Base-by-base conservation (phyloP, 2,113 vertebrate genomes). In the Blennius ocellaris region DNA sequence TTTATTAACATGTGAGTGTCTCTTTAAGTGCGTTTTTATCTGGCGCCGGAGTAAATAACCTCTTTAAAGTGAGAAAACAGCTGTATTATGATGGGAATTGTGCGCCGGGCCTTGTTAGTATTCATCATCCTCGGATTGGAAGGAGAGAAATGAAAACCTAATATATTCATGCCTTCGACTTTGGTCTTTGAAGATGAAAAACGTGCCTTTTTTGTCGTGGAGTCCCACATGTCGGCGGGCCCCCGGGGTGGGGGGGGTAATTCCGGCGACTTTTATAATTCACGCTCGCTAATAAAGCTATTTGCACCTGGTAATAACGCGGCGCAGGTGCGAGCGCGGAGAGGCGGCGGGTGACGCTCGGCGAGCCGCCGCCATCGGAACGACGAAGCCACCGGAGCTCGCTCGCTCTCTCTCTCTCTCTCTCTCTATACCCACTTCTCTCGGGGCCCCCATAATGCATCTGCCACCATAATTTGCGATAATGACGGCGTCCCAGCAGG, bases 401-500 rank as follows among this genome's bases (percentile, higher is more conserved):
- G n/a, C n/a, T n/a, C n/a, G n/a, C n/a, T n/a, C n/a, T n/a, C n/a
- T 30, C 21, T 30, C 21, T 30, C 21, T 30, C 21, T 30, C 21
- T 30, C 21, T 30, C 21, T 30, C 21, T n/a, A n/a, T n/a, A n/a
- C n/a, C n/a, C n/a, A n/a, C 21, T 2, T 30, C 21, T 30, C 21
- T n/a, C 2, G 21, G 21, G 21, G 21, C 21, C 21, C 66, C 16
- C 45, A 30, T 30, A 30, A 10, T 69, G 76, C 76, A 71, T 88
- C 87, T 83, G 80, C 89, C 82, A 62, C 78, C 78, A 61, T 91
- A 84, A 90, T 90, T 89, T 76, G 74, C 40, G 69, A 78, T 90
- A 87, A 90, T 88, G 87, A 85, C 69, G 78, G 82, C 78, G 8
- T 88, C 89, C 87, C 88, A 75, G 87, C 81, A 86, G 86, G 82